Evolutionary conservation across 2,113 vertebrate species (phyloP).

Genomic region (Datnioides undecimradiatus): DNA sequence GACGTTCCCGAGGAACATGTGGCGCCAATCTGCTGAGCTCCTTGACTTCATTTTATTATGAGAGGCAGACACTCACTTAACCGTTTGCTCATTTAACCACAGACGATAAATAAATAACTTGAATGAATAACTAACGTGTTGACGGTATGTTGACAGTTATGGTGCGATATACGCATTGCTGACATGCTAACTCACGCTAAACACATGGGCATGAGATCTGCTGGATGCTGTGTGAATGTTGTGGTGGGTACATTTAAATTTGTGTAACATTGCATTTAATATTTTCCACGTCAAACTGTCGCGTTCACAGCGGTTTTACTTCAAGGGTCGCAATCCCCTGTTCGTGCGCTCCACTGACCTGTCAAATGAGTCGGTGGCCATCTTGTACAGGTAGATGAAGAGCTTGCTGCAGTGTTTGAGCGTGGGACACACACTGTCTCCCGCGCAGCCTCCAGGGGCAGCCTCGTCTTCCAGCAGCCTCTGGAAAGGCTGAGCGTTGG

Average conservation of each 20-base stretch:
- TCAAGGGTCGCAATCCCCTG: background rate
- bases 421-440: slow-evolving; percentile 91
- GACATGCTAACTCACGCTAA: background rate
- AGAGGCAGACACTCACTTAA: background rate
- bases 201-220: no score
- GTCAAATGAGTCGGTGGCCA: slow-evolving; percentile 98
- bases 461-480: slow-evolving; percentile 94
- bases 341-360: slow-evolving; percentile 84
- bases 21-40: background rate
- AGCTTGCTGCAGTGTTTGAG: slow-evolving; percentile 97
- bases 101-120: background rate
- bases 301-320: background rate
- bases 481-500: slow-evolving; percentile 95
- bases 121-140: background rate
- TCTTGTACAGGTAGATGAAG: slow-evolving; percentile 98
- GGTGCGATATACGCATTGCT: background rate
- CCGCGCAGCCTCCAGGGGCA: slow-evolving; percentile 72
- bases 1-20: background rate
- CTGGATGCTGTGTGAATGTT: background rate
- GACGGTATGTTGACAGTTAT: background rate
- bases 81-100: background rate
- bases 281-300: background rate
- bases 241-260: background rate
- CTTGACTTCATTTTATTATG: background rate
- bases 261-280: background rate